Evolutionary conservation across 2,888 invertebrate species (phyloP).

Genomic region (Ophioninae sp.): DNA sequence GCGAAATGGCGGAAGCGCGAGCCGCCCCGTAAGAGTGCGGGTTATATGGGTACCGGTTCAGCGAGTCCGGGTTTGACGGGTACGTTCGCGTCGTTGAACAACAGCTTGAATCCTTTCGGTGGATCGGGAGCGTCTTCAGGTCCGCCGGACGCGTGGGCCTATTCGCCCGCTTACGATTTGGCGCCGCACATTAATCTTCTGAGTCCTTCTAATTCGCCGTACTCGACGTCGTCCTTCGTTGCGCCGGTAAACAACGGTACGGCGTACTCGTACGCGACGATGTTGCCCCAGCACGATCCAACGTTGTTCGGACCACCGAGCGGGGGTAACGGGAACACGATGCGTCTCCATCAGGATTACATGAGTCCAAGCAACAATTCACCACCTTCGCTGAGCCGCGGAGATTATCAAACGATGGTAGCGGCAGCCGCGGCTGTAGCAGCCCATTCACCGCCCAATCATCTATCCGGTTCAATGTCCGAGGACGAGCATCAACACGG

Average conservation of each 20-base stretch:
- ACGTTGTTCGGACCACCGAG: conserved; percentile 85
- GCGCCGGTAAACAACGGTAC: conserved; percentile 78
- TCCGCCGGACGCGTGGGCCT: conserved; percentile 91
- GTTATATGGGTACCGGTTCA: conserved; percentile 80
- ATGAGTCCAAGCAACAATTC: conserved; percentile 85
- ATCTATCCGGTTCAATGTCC: conserved; percentile 75
- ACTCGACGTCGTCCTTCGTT: conserved; percentile 83
- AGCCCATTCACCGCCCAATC: conserved; percentile 77
- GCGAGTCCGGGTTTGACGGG: conserved; percentile 77
- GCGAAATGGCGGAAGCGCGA: conserved; percentile 98
- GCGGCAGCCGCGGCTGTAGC: conserved; percentile 74
- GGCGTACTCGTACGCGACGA: conserved; percentile 81
- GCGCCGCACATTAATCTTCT: conserved; percentile 89
- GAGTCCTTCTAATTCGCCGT: conserved; percentile 86
- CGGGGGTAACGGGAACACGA: conserved; percentile 82
- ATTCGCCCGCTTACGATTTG: conserved; percentile 89
- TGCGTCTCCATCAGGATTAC: conserved; percentile 86
- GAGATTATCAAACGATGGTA: conserved; percentile 78
- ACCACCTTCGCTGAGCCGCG: conserved; percentile 82
- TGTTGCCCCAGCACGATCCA: conserved; percentile 88
- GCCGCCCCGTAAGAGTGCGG: conserved; percentile 92
- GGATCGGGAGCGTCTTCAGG: conserved; percentile 82
- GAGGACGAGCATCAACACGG: conserved; percentile 78
- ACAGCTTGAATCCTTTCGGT: conserved; percentile 85
- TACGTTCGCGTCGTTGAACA: conserved; percentile 84